phyloP scores from a whole-genome alignment of 2,888 invertebrate genomes.

The Anarsia innoxiella region DNA sequence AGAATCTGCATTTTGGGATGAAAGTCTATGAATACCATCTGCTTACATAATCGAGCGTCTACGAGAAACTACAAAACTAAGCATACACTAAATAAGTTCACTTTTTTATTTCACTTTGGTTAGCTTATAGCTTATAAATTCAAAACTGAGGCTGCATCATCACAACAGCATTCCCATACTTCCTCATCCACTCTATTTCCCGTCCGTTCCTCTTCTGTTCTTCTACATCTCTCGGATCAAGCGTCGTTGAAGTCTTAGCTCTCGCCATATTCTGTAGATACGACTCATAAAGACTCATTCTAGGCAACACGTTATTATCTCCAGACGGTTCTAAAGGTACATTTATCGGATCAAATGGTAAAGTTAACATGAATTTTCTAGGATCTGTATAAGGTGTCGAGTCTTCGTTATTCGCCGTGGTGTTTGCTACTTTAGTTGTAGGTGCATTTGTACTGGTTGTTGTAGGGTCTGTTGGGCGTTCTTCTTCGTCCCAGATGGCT shows the following conservation, averaged over 20 bases:
- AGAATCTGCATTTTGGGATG: no score
- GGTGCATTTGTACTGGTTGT: slow-evolving; percentile 16
- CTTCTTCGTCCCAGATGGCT: slow-evolving; percentile 61
- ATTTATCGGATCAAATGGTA: slow-evolving; percentile 60
- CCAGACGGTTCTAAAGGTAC: slow-evolving; percentile 58
- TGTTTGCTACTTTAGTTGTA: slow-evolving; percentile 20
- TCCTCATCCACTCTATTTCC: slow-evolving; percentile 32
- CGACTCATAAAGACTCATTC: slow-evolving; percentile 61
- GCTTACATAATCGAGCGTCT: no score
- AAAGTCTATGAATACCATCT: no score
- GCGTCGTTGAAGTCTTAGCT: slow-evolving; percentile 37
- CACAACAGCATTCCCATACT: slow-evolving; percentile 34
- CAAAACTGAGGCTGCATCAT: slow-evolving; percentile 28
- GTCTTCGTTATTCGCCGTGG: slow-evolving; percentile 23
- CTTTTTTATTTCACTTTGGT: no score
- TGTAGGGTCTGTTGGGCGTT: slow-evolving; percentile 33
- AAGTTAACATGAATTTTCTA: slow-evolving; percentile 44
- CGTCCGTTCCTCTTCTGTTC: slow-evolving; percentile 19
- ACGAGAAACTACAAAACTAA: no score
- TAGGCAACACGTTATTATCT: slow-evolving; percentile 57
- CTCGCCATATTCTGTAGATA: slow-evolving; percentile 48
- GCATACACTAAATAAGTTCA: no score
- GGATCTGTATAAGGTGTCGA: slow-evolving; percentile 33
- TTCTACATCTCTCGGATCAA: slow-evolving; percentile 23
- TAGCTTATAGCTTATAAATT: no score